Evolutionary conservation across 2,797 vertebrate species (phyloP).

Genomic region (Oophaga sylvatica): DNA sequence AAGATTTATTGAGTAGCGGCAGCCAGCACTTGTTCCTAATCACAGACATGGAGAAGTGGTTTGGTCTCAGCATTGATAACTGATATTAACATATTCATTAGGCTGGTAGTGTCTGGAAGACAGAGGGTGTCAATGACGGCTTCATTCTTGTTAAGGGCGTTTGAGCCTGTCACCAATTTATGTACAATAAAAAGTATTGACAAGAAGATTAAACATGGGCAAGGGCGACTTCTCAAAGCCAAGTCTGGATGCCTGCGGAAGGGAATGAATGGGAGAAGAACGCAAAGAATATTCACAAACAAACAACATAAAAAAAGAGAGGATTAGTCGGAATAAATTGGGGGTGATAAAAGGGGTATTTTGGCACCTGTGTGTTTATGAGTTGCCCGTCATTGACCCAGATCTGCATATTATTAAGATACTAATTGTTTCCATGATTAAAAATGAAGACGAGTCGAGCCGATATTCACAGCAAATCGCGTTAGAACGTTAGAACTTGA

Average conservation of each 20-base stretch:
- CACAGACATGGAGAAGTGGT: slow-evolving; percentile 46
- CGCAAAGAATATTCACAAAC: slow-evolving; percentile 25
- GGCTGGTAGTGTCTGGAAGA: slow-evolving; percentile 29
- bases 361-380: slow-evolving; percentile 46
- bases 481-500: not conserved
- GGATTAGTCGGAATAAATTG: slow-evolving; percentile 48
- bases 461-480: not conserved
- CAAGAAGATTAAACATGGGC: slow-evolving; percentile 49
- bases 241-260: slow-evolving; percentile 49
- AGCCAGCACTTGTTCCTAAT: slow-evolving; percentile 48
- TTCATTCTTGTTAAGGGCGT: slow-evolving; percentile 49
- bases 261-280: slow-evolving; percentile 32
- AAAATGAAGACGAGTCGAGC: not conserved
- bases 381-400: not conserved
- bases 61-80: slow-evolving; percentile 52
- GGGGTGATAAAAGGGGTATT: slow-evolving; percentile 25
- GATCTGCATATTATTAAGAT: not conserved
- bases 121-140: slow-evolving; percentile 46
- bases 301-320: slow-evolving; percentile 28
- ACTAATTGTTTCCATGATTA: not conserved
- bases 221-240: slow-evolving; percentile 45
- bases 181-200: slow-evolving; percentile 54
- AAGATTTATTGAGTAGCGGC: slow-evolving; percentile 35
- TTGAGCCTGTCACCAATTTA: slow-evolving; percentile 57
- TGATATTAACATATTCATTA: slow-evolving; percentile 60